These are phyloP conservation scores for Taurulus bubalis DNA, from an alignment of 2,113 vertebrate genomes.

Conservation along the genomic window DNA sequence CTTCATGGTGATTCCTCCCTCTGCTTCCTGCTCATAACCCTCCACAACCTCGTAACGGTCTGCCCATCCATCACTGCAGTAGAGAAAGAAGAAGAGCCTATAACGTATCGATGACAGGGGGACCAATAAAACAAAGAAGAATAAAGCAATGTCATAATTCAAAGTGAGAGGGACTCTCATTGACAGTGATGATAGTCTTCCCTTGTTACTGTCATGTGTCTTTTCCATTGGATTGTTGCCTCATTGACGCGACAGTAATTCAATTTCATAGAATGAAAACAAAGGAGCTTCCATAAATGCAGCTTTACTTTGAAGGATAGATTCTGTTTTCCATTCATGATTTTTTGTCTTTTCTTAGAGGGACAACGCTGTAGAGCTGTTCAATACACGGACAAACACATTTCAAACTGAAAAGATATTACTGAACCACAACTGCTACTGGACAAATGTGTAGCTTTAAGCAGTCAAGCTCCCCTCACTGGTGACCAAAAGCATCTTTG, in stretches of 20 bases:
- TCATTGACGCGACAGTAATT: not conserved
- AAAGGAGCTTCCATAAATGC: not conserved
- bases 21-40: constrained; percentile 95
- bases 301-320: not conserved
- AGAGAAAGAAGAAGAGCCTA: constrained; percentile 1
- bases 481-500: not conserved
- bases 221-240: constrained; percentile 20
- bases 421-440: not conserved
- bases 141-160: not conserved
- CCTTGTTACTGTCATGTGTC: not conserved
- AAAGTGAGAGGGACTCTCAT: not conserved
- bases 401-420: not conserved
- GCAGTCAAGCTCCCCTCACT: not conserved
- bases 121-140: not conserved
- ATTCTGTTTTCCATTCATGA: constrained; percentile 1
- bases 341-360: not conserved
- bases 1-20: constrained; percentile 98
- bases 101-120: not conserved
- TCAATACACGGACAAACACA: not conserved
- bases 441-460: constrained; percentile 5
- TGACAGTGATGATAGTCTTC: constrained; percentile 5
- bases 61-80: constrained; percentile 94
- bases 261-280: not conserved
- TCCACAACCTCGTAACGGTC: constrained; percentile 99
- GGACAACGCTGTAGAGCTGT: not conserved